Evolutionary conservation across 2,113 vertebrate genomes (phyloP).

Genomic region (Aegypius monachus): DNA sequence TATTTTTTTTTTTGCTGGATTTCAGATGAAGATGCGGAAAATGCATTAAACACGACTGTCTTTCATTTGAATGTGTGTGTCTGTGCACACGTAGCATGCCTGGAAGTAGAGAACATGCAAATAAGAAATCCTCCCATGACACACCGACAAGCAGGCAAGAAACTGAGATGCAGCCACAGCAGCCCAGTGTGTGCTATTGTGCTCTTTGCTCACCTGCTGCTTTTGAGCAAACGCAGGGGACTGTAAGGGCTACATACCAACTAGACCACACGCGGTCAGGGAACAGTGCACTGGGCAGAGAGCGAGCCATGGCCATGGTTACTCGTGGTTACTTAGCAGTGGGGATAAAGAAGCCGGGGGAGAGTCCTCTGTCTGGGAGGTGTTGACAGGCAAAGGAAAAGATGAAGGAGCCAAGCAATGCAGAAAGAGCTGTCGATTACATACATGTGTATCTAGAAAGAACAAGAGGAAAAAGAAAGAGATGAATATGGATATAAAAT

Average conservation of each 20-base stretch:
- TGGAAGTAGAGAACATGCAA: neutral
- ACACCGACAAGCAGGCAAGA: neutral
- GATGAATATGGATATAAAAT: neutral
- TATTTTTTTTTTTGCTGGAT: neutral
- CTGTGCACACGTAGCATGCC: neutral
- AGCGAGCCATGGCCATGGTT: neutral
- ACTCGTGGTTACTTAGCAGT: neutral
- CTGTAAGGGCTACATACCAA: neutral
- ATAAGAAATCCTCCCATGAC: neutral
- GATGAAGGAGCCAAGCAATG: neutral
- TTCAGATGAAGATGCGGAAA: neutral
- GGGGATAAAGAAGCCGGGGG: neutral
- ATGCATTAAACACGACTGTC: neutral
- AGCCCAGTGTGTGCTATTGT: neutral
- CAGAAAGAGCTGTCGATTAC: neutral
- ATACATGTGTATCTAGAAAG: accelerated
- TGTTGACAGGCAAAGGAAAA: neutral
- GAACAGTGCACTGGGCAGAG: neutral
- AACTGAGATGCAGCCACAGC: neutral
- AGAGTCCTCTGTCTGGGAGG: neutral
- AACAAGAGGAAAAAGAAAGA: neutral
- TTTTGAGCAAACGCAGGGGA: neutral
- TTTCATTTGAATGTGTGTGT: neutral
- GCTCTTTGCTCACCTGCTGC: neutral
- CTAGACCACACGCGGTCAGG: neutral